Percentiles rank a stretch among this genome's conserved stretches.
Evolutionary conservation across 2,113 vertebrate genomes (phyloP).

Genomic region (Amphiprion ocellaris): DNA sequence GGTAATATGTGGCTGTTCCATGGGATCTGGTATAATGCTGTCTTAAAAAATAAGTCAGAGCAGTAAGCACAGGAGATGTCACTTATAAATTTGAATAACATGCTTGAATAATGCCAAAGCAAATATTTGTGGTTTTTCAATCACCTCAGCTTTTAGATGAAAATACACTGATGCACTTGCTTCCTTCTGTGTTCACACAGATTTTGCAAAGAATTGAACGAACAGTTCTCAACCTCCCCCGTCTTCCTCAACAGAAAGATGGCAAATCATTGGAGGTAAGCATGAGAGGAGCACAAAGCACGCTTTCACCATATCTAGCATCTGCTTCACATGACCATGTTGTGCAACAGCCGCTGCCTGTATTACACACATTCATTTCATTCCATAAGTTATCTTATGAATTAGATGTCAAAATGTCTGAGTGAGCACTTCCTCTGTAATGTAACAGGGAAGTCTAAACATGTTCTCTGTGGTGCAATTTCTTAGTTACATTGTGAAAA

Average conservation of each 20-base stretch:
- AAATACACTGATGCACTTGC: not conserved
- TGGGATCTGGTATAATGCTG: not conserved
- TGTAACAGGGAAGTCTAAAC: slow-evolving; percentile 42
- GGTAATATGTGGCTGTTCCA: not conserved
- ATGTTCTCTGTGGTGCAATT: slow-evolving; percentile 45
- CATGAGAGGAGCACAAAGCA: not conserved
- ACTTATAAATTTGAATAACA: not conserved
- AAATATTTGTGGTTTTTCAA: not conserved
- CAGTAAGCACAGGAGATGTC: not conserved
- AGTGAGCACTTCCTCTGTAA: slow-evolving; percentile 34
- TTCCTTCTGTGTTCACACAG: slow-evolving; percentile 51
- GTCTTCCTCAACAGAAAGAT: slow-evolving; percentile 32
- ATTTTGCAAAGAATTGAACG: slow-evolving; percentile 59
- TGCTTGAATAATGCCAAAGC: not conserved
- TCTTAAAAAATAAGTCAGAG: not conserved
- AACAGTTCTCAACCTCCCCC: slow-evolving; percentile 67
- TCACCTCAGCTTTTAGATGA: not conserved
- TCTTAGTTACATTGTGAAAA: slow-evolving; percentile 19
- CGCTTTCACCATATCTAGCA: not conserved
- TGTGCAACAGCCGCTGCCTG: slow-evolving; percentile 24
- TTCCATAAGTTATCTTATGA: slow-evolving; percentile 7
- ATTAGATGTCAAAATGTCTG: slow-evolving; percentile 34
- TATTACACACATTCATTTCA: not conserved
- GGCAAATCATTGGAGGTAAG: slow-evolving; percentile 75
- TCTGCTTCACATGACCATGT: not conserved